Base-by-base conservation (phyloP, 1,140 invertebrate genomes). In the Drosophila teissieri region DNA sequence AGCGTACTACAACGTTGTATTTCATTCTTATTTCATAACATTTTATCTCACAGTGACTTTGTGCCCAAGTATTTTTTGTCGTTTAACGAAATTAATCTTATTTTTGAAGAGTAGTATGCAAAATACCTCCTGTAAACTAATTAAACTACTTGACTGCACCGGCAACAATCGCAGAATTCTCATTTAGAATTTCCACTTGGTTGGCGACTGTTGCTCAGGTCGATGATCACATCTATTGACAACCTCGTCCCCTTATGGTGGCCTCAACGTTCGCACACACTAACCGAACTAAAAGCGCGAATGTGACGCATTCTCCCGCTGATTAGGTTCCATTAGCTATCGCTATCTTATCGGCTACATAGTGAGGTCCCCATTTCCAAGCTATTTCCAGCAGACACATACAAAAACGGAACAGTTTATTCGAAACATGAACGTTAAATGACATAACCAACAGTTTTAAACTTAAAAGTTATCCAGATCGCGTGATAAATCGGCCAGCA, bases 391-490 rank as follows among this genome's bases (percentile, higher is more conserved):
- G 46, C 54, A 53, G 6, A 60, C n/a, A 54, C 14, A 3, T 54
- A 54, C 10, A 12, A 52, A 55, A 74, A 53, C 46, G 39, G 27
- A 58, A 52, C 19, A 5, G 10, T 63, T 74, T 74, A 67, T 61
- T 77, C 19, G 58, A 55, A 52, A 39, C 24, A 48, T 8, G 55
- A 48, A 48, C 17, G 31, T 17, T 53, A 48, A 27, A n/a, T 79
- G 69, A 72, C 51, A 73, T 65, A 84, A 74, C 39, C 36, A 55
- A 56, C 15, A 42, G 24, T 17, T 40, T 19, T 4, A 37, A 10
- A 10, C 58, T 88, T 86, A 86, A 65, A 88, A 88, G 58, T 65
- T 88, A 88, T 92, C 91, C 49, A 92, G 48, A 80, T 92, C 91
- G 22, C 89, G 72, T 5, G 91, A 86, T 12, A 92, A 63, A 77